Conservation (phyloP, 2,888 invertebrate genomes). For the Portevinia maculata region DNA sequence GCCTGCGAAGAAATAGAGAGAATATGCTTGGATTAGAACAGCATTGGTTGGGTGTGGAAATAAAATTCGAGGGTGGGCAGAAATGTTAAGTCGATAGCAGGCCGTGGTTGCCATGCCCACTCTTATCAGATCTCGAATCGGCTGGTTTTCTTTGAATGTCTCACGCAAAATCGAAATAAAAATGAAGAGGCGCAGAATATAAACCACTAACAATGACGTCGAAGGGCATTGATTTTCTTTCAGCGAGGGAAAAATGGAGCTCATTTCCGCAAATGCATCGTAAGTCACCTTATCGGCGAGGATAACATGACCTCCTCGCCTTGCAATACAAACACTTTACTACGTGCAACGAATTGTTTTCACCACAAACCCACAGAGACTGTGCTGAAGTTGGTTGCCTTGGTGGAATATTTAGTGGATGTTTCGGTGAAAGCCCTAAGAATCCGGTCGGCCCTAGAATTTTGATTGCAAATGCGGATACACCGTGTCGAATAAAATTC, state of each 20-base stretch:
- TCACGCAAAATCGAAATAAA: slow-evolving; percentile 69
- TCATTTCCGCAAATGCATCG: slow-evolving; percentile 48
- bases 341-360: slow-evolving; percentile 38
- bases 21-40: slow-evolving; percentile 34
- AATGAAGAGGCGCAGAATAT: slow-evolving; percentile 47
- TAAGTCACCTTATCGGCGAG: slow-evolving; percentile 37
- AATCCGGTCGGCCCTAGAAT: slow-evolving; percentile 27
- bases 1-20: slow-evolving; percentile 85
- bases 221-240: slow-evolving; percentile 57
- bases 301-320: slow-evolving; percentile 41
- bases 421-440: slow-evolving; percentile 27
- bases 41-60: slow-evolving; percentile 21
- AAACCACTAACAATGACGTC: slow-evolving; percentile 45
- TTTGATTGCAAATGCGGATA: slow-evolving; percentile 54
- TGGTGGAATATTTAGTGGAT: slow-evolving; percentile 27
- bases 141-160: slow-evolving; percentile 10
- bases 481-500: slow-evolving; percentile 47
- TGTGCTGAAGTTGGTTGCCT: slow-evolving; percentile 18
- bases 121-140: slow-evolving; percentile 53
- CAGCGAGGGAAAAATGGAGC: slow-evolving; percentile 34
- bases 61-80: slow-evolving; percentile 13
- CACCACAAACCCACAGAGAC: too few relatives aligned
- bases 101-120: slow-evolving; percentile 60
- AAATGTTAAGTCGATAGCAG: slow-evolving; percentile 65
- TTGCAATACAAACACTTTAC: neutral